Base-by-base conservation (phyloP, 2,888 invertebrate genomes). In the Scaptomyza cyrtandrae region DNA sequence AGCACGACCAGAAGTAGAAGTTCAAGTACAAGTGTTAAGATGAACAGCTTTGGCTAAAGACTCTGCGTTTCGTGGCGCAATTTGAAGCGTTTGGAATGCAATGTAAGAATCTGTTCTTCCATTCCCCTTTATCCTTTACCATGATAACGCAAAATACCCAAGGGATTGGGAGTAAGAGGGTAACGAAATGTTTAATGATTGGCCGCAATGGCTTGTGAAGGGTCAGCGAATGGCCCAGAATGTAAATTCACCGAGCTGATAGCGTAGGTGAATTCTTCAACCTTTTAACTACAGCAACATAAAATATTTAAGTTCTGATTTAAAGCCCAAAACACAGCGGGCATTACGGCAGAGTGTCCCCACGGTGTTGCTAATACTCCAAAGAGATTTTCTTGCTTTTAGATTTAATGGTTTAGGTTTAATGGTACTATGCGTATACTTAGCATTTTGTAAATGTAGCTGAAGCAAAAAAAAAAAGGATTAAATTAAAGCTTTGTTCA, bases 271-370 rank as follows among this genome's bases (percentile, higher is more conserved):
- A 39, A 45, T 41, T 41, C 35, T 41, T 39, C 6, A 54, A 41
- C 68, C 54, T 54, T 49, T 16, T 14, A 11, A 50, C 56, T 50
- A 43, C 16, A 10, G 41, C 41, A 0, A 10, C 55, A 75, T 86
- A 46, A 82, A 79, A 82, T 88, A 85, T 82, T 82, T 53, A 85
- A 62, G 86, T 60, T 78, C 60, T 81, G 81, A 87, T 82, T 87
- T 85, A 72, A 78, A 62, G 5, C 13, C 49, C 44, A 53, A 48
- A 60, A 43, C 60, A 70, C 76, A 79, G 80, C 54, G 64, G 64
- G 45, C 52, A 58, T 73, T 53, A 62, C 33, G 48, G 24, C 45
- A 53, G 29, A 63, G 46, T 66, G 76, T 70, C 62, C 62, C 69
- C 78, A 53, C 65, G 48, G 67, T 66, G 54, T 41, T 64, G 67